These are phyloP conservation scores for Microplitis mediator DNA, from an alignment of 1,140 invertebrate species.

Conservation along the genomic window DNA sequence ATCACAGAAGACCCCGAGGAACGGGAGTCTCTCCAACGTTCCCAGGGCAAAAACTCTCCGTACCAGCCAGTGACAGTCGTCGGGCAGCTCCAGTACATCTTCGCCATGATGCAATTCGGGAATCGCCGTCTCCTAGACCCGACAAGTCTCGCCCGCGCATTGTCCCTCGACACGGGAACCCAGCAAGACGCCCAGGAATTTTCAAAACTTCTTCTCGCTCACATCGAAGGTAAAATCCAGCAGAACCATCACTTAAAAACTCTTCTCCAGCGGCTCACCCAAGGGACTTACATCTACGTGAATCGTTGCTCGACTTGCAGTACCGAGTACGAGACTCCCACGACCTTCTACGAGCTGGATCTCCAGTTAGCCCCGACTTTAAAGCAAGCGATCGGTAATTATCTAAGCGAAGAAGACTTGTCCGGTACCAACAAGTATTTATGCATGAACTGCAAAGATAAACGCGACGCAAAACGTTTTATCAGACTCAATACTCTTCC, in stretches of 20 bases:
- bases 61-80: conserved; percentile 60
- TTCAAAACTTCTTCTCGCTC: conserved; percentile 71
- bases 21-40: conserved; percentile 46
- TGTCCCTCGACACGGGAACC: conserved; percentile 70
- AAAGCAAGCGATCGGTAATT: conserved; percentile 69
- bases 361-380: conserved; percentile 69
- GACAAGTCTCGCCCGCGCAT: conserved; percentile 66
- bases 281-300: conserved; percentile 71
- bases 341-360: conserved; percentile 73
- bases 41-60: conserved; percentile 42
- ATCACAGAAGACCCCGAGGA: conserved; percentile 63
- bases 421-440: conserved; percentile 73
- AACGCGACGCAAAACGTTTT: conserved; percentile 69
- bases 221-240: conserved; percentile 66
- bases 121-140: conserved; percentile 69
- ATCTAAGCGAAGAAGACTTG: conserved; percentile 70
- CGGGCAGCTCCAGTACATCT: conserved; percentile 72
- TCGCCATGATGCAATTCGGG: conserved; percentile 71
- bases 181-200: conserved; percentile 81
- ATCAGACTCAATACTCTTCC: conserved; percentile 69
- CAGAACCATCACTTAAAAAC: conserved; percentile 60
- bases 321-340: conserved; percentile 65
- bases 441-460: conserved; percentile 67
- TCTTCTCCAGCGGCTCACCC: conserved; percentile 68
- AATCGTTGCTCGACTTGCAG: conserved; percentile 71